Conservation (phyloP, 1,140 invertebrate genomes). For the Sinonovacula constricta region DNA sequence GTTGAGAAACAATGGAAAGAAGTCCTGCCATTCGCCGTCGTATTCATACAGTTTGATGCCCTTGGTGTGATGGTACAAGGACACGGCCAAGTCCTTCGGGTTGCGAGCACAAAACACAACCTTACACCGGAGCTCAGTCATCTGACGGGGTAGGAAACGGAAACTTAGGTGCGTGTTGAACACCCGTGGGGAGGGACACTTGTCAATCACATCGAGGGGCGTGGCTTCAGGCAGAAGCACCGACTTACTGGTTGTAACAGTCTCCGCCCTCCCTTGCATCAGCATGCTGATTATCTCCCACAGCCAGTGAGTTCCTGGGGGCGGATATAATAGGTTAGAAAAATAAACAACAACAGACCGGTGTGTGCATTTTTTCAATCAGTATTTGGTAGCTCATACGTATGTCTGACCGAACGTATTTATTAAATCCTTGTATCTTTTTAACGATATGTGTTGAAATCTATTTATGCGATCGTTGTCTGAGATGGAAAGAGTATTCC, state of each 20-base stretch:
- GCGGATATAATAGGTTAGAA: no score
- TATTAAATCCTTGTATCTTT: no score
- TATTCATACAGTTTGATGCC: constrained; percentile 14
- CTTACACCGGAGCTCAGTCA: constrained; percentile 33
- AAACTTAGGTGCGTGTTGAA: constrained; percentile 49
- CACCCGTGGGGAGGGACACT: constrained; percentile 25
- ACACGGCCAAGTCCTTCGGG: constrained; percentile 56
- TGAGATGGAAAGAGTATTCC: no score
- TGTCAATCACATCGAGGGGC: not conserved
- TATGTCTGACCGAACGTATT: no score
- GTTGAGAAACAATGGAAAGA: constrained; percentile 23
- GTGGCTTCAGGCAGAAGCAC: not conserved
- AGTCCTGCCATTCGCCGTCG: constrained; percentile 22
- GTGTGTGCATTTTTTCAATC: no score
- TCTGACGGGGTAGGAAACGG: constrained; percentile 15
- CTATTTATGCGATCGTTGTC: no score
- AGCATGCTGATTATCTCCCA: constrained; percentile 52
- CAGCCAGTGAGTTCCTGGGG: constrained; percentile 53
- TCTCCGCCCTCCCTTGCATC: constrained; percentile 20
- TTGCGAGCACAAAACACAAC: constrained; percentile 50
- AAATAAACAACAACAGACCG: no score
- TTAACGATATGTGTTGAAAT: no score
- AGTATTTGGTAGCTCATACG: no score
- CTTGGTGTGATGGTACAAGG: constrained; percentile 40
- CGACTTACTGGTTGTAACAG: constrained; percentile 7